These are phyloP conservation scores for Tortricodes alternella DNA, from an alignment of 2,888 invertebrate species.

Conservation along the genomic window DNA sequence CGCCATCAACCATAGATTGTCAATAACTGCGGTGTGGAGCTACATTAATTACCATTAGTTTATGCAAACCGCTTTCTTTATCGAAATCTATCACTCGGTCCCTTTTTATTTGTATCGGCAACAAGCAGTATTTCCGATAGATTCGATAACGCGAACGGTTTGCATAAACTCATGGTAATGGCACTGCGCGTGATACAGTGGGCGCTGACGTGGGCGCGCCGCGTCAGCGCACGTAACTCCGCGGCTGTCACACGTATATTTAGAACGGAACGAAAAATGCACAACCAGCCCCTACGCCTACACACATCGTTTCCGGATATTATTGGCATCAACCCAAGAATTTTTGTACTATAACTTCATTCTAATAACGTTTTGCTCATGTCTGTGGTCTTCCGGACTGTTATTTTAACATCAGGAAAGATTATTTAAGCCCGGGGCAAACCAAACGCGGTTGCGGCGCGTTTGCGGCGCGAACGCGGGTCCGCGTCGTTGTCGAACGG, in stretches of 20 bases:
- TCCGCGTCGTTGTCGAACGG: too few relatives aligned
- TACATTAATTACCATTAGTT: too few relatives aligned
- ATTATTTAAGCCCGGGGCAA: too few relatives aligned
- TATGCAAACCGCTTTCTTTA: too few relatives aligned
- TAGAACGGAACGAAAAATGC: constrained; percentile 59
- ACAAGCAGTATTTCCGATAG: too few relatives aligned
- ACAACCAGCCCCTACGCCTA: constrained; percentile 44
- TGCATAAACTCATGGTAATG: too few relatives aligned
- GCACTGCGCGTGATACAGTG: constrained; percentile 63
- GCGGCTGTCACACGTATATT: constrained; percentile 76
- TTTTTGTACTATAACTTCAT: constrained; percentile 21
- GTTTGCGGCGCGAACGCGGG: too few relatives aligned
- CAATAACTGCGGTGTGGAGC: too few relatives aligned
- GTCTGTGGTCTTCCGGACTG: constrained; percentile 19
- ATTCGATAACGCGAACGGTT: background rate
- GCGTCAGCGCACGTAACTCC: constrained; percentile 69
- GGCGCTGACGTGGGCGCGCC: constrained; percentile 65
- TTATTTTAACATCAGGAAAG: constrained; percentile 1
- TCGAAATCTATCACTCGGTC: too few relatives aligned
- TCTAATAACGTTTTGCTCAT: constrained; percentile 11
- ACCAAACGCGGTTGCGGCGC: too few relatives aligned
- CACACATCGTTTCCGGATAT: constrained; percentile 67
- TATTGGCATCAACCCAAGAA: constrained; percentile 57
- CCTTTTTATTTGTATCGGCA: too few relatives aligned
- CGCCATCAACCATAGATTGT: too few relatives aligned